phyloP scores from a whole-genome alignment of 2,888 invertebrate genomes.

The Alcis repandata region DNA sequence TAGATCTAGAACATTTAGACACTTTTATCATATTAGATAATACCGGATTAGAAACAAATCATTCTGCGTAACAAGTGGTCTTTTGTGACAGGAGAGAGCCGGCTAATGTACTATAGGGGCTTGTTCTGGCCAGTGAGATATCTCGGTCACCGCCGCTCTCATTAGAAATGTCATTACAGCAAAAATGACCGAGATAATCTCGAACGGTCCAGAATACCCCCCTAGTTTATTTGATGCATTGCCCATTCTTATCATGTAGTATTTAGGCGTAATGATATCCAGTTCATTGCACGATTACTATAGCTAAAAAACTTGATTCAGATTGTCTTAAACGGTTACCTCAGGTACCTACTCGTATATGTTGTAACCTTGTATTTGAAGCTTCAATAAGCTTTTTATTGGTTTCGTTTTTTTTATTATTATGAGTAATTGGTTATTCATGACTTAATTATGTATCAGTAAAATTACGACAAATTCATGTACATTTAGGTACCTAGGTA shows the following conservation, averaged over 20 bases:
- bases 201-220: too few species aligned
- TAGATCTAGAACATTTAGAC: conserved; percentile 53
- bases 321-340: neutral
- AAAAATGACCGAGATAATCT: too few species aligned
- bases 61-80: conserved; percentile 51
- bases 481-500: too few species aligned
- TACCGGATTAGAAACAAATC: conserved; percentile 14
- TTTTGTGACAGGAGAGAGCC: conserved; percentile 58
- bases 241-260: conserved; percentile 22
- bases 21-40: conserved; percentile 12
- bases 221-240: conserved; percentile 31
- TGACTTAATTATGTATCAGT: too few species aligned
- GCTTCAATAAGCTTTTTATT: too few species aligned
- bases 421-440: too few species aligned
- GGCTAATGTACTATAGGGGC: conserved; percentile 38
- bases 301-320: neutral
- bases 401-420: too few species aligned
- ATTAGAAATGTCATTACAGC: too few species aligned
- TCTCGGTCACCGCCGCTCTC: too few species aligned
- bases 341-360: neutral
- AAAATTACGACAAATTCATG: too few species aligned
- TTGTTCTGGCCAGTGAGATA: too few species aligned
- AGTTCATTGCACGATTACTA: conserved; percentile 5
- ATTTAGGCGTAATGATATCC: conserved; percentile 12
- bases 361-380: too few species aligned